Base-by-base conservation (phyloP, 92 coral and sea anemone genomes). In the Palythoa caribaeorum region DNA sequence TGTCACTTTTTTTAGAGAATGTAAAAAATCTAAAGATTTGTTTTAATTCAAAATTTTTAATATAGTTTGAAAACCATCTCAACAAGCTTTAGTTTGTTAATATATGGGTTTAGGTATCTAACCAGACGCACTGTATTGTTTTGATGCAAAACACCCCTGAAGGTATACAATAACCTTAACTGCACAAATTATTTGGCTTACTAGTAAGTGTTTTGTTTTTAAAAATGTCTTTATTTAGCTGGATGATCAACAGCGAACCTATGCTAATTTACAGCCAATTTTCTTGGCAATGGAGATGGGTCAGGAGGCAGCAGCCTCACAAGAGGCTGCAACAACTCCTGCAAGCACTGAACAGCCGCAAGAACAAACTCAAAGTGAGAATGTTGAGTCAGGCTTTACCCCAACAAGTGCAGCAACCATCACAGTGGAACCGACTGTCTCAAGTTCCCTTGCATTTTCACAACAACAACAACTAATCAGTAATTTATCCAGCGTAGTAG, bases 231-330 rank as follows among this genome's bases (percentile, higher is more conserved):
- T 79, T 21, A 8, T 10, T 2, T 38, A 92, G 88, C 87, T 81
- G 76, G 96, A 89, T 72, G 94, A 93, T 59, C 96, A 97, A 79
- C 98, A 97, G 75, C 96, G 96, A 38, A 96, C 98, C 2, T 96
- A 96, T 90, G 99, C 99, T 72, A 96, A 97, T 90, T 96, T 97
- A 13, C 98, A 97, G 83, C 99, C 99, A 48, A 97, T 97, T 54
- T 94, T 97, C 77, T 88, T 97, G 60, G 99, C 99, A 37, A 97
- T 97, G 99, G 99, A 97, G 81, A 93, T 96, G 94, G 99, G 99
- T 20, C 98, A 96, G 85, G 98, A 96, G 9, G 98, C 98, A 20
- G 83, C 89, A 3, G 73, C 84, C 3, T 53, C 88, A 35, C 93
- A 90, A 69, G 87, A 88, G 38, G 73, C 62, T 65, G 37, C 89